Conservation (phyloP, 2,888 invertebrate species). For the Melolontha melolontha region DNA sequence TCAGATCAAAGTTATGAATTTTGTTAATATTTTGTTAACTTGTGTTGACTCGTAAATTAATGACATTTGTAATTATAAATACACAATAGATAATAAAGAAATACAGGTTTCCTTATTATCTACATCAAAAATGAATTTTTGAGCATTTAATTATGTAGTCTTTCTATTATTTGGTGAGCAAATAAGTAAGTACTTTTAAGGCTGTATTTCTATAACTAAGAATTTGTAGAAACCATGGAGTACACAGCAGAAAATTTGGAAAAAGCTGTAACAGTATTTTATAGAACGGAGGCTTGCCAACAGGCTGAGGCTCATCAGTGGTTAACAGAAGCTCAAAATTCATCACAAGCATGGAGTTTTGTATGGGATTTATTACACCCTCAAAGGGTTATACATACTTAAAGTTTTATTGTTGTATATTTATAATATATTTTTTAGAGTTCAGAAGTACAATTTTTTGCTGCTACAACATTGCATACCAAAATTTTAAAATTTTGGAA, state of each 20-base stretch:
- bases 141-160: constrained; percentile 32
- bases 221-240: constrained; percentile 66
- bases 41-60: not conserved
- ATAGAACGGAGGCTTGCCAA: constrained; percentile 72
- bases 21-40: too few relatives aligned
- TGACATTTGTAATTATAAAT: constrained; percentile 9
- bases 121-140: constrained; percentile 29
- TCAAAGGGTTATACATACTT: constrained; percentile 74
- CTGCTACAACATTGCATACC: constrained; percentile 88
- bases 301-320: constrained; percentile 86
- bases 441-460: constrained; percentile 93
- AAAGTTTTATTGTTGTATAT: constrained; percentile 1
- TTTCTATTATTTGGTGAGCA: constrained; percentile 13
- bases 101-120: constrained; percentile 16
- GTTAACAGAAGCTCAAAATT: constrained; percentile 87
- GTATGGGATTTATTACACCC: constrained; percentile 90
- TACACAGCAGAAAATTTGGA: constrained; percentile 75
- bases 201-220: not conserved
- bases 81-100: too few relatives aligned
- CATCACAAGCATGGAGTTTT: constrained; percentile 92
- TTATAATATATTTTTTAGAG: constrained; percentile 67
- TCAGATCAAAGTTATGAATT: too few relatives aligned
- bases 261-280: constrained; percentile 77
- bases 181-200: constrained; percentile 1
- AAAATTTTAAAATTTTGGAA: constrained; percentile 90